Base-by-base conservation (phyloP, 2,113 vertebrate species). In the Struthidea cinerea region DNA sequence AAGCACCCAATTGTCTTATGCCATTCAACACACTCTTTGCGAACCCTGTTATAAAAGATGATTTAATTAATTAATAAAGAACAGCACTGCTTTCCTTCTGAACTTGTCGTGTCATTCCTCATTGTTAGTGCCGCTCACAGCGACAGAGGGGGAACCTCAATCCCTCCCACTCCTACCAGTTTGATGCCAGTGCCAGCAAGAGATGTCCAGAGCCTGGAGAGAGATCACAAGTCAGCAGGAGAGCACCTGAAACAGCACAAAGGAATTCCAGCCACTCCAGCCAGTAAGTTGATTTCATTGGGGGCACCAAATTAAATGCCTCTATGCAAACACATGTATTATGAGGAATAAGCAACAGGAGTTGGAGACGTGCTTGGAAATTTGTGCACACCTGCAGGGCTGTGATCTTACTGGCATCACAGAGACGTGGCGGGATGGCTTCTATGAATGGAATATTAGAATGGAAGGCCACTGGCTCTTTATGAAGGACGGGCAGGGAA, bases 311-410 rank as follows among this genome's bases (percentile, higher is more conserved):
- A 53, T 61, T 23, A 76, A 61, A 35, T 47, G 21, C 10, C 55
- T 61, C n/a, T 61, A 27, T 32, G 47, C 41, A 83, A 63, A 56
- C 22, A 32, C 10, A 41, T 0, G 0, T 13, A 23, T 47, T 22
- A 27, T 16, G 18, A 2, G 4, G 18, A 63, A 63, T 20, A 37
- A 42, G 26, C 55, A 63, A 24, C 18, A 77, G 35, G 32, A 77
- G 35, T 0, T 63, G 27, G 41, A n/a, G 26, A 28, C 0, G 1
- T 27, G 13, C 39, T n/a, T 83, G 70, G 41, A 63, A 59, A 61
- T 27, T 13, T 11, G 49, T 19, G 33, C 47, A 20, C 24, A 75
- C 4, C 35, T 69, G 30, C 15, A 49, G 49, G 41, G 26, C 22
- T 56, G 22, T 27, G 42, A 63, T 49, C 63, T 32, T 47, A 22